These are phyloP conservation scores for Drosophila ficusphila DNA, from an alignment of 1,140 invertebrate species.

Conservation along the genomic window DNA sequence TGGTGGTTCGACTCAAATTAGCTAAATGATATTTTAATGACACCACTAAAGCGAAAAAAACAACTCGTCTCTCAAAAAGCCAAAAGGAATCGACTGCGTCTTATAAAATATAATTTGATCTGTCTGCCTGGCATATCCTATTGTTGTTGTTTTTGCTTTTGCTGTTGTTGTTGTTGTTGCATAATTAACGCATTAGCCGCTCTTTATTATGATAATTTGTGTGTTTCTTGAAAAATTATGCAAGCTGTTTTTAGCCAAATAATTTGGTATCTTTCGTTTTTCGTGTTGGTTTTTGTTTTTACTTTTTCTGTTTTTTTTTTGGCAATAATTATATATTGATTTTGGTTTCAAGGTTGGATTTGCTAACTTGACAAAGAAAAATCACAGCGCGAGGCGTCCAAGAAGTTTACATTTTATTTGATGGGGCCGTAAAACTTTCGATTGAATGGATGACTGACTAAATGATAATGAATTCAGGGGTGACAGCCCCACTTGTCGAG, in stretches of 20 bases:
- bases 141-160: slow-evolving; percentile 14
- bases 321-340: slow-evolving; percentile 51
- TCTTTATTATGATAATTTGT: slow-evolving; percentile 54
- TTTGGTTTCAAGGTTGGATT: slow-evolving; percentile 41
- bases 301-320: not conserved
- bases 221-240: slow-evolving; percentile 48
- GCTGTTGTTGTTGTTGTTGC: slow-evolving; percentile 27
- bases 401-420: slow-evolving; percentile 42
- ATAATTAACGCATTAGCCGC: slow-evolving; percentile 55
- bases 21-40: slow-evolving; percentile 56
- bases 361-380: slow-evolving; percentile 49
- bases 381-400: slow-evolving; percentile 17
- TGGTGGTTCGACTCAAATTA: slow-evolving; percentile 39
- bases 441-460: slow-evolving; percentile 35
- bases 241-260: slow-evolving; percentile 37
- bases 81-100: slow-evolving; percentile 31
- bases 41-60: slow-evolving; percentile 24
- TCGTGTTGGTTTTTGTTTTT: not conserved
- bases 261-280: slow-evolving; percentile 26
- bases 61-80: slow-evolving; percentile 35
- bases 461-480: slow-evolving; percentile 20
- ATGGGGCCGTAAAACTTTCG: slow-evolving; percentile 13
- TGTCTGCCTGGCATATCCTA: slow-evolving; percentile 31
- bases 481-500: not conserved
- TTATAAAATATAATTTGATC: slow-evolving; percentile 52